Conservation (phyloP, 2,113 vertebrate genomes). For the Balaeniceps rex region DNA sequence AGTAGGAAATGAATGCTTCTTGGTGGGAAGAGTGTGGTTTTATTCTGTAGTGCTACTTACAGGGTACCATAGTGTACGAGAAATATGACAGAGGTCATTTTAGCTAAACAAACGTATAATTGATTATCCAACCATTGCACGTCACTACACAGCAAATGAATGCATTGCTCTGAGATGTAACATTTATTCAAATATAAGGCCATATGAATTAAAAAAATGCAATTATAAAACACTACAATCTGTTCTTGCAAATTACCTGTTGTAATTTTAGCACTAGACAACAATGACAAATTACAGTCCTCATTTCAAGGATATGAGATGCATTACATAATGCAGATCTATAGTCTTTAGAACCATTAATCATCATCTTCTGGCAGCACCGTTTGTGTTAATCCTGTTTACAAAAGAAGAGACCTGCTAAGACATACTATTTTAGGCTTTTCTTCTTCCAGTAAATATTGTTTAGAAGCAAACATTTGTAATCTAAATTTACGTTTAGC, state of each 20-base stretch:
- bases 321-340: conserved; percentile 54
- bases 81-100: not conserved
- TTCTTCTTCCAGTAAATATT: conserved; percentile 10
- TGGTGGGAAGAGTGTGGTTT: not conserved
- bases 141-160: not conserved
- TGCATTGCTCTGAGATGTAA: not conserved
- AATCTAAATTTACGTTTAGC: conserved; percentile 13
- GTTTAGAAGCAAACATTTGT: not conserved
- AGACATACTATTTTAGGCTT: conserved; percentile 12
- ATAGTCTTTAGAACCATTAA: conserved; percentile 42
- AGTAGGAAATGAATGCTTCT: not conserved
- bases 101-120: not conserved
- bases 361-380: conserved; percentile 20
- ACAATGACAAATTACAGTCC: conserved; percentile 53
- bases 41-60: not conserved
- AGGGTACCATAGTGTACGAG: not conserved
- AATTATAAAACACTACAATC: conserved; percentile 38
- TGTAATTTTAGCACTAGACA: conserved; percentile 47
- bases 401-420: conserved; percentile 3
- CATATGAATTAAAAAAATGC: not conserved
- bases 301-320: conserved; percentile 34
- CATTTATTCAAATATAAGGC: conserved; percentile 7
- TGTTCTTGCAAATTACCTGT: conserved; percentile 36
- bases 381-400: conserved; percentile 42
- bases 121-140: not conserved